Evolutionary conservation across 2,797 vertebrate species (phyloP), one percentile per base, ranked within the genome.

Genomic region (Eospalax fontanierii): DNA sequence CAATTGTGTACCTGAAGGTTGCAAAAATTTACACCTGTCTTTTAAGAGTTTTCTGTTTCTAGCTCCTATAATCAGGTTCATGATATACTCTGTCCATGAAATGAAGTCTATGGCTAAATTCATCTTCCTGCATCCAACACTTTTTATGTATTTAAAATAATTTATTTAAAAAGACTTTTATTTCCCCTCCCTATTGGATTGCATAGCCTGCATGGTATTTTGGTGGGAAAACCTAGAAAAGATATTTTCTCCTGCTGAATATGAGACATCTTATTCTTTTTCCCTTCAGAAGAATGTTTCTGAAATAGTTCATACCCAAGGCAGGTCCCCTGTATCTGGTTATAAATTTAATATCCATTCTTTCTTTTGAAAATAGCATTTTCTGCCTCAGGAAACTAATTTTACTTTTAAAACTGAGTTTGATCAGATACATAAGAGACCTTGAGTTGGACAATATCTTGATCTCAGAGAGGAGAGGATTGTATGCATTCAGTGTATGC

Each of bases 391-490:
- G 40, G 28, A 90, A 95, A 70, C 65, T 81, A 43, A 82, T 89
- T 89, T 89, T 87, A 82, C 74, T 82, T 74, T 93, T 93, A 84
- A 21, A 76, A 54, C 46, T 93, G n/a, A 21, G 10, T 92, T 96
- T 92, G 57, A 79, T 81, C 50, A 84, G 74, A 80, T 89, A 70
- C 5, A 30, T 75, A 22, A 54, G 54, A 43, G 43, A 2, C 33
- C 63, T 65, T 61, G n/a, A 79, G 43, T 19, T 63, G 35, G 43
- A 65, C 63, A 33, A 57, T 14, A 79, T 18, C 14, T 40, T 80
- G 16, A 75, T 38, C 57, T 79, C 11, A 43, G 24, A 79, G 46
- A 78, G 65, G 1, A 70, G 66, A 83, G 59, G 78, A 73, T 30
- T 4, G 9, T 26, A 6, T 12, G 0, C 6, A 2, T 90, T 92